These are phyloP conservation scores for Phlogophora meticulosa DNA, from an alignment of 2,888 invertebrate genomes.

Conservation along the genomic window DNA sequence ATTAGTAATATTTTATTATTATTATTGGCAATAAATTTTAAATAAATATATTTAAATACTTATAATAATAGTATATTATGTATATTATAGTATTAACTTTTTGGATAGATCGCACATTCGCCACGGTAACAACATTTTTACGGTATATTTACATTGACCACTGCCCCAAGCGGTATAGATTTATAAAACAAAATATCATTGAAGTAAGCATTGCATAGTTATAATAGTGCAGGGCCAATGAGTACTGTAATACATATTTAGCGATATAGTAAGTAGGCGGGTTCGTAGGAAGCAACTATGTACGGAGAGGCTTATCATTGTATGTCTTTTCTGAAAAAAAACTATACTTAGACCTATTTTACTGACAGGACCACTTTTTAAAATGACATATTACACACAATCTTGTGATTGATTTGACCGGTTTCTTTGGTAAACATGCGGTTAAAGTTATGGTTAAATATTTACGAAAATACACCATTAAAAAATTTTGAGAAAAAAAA, in stretches of 20 bases:
- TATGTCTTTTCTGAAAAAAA: slow-evolving; percentile 55
- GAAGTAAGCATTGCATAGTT: slow-evolving; percentile 74
- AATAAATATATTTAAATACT: slow-evolving; percentile 33
- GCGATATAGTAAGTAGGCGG: slow-evolving; percentile 64
- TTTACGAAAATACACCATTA: not conserved
- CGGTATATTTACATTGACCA: slow-evolving; percentile 47
- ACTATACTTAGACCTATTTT: not conserved
- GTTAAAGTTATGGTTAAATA: not conserved
- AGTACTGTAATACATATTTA: slow-evolving; percentile 73
- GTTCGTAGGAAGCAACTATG: slow-evolving; percentile 73
- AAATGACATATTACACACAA: not conserved
- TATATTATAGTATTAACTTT: slow-evolving; percentile 13
- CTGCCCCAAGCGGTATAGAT: slow-evolving; percentile 44
- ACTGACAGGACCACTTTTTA: not conserved
- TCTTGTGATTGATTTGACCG: not conserved
- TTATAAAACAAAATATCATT: slow-evolving; percentile 69
- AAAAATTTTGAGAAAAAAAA: not conserved
- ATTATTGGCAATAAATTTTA: slow-evolving; percentile 42
- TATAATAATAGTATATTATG: slow-evolving; percentile 8
- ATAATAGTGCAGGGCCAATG: slow-evolving; percentile 79
- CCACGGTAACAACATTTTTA: slow-evolving; percentile 4
- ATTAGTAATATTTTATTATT: slow-evolving; percentile 27
- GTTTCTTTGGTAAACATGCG: not conserved
- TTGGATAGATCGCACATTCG: slow-evolving; percentile 23
- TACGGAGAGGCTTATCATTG: slow-evolving; percentile 68